These are phyloP conservation scores for Cosmia trapezina DNA, from an alignment of 2,888 invertebrate species.

Conservation along the genomic window DNA sequence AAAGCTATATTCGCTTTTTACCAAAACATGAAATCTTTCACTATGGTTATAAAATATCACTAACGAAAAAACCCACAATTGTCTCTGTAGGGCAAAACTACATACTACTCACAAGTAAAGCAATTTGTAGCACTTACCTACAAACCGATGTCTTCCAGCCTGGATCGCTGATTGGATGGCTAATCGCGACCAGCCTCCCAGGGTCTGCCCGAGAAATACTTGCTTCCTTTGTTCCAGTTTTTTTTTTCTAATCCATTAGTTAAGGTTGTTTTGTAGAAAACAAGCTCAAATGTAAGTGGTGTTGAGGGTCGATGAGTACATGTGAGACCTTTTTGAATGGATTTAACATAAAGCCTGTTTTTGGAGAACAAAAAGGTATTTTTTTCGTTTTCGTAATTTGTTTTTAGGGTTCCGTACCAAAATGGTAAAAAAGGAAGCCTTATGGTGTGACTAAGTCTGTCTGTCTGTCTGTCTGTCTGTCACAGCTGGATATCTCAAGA, in stretches of 20 bases:
- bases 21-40: background rate
- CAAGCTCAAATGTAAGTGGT: conserved; percentile 43
- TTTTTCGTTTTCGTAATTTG: background rate
- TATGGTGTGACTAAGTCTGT: too few species aligned
- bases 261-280: conserved; percentile 45
- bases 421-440: too few species aligned
- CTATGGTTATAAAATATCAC: background rate
- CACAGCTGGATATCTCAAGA: too few species aligned
- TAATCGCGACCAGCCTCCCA: conserved; percentile 44
- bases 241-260: conserved; percentile 62
- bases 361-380: background rate
- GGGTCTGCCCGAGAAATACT: conserved; percentile 5
- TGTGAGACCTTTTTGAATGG: conserved; percentile 11
- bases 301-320: conserved; percentile 20
- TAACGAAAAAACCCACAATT: background rate
- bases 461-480: too few species aligned
- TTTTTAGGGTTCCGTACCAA: too few species aligned
- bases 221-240: conserved; percentile 44
- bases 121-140: conserved; percentile 44
- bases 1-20: background rate
- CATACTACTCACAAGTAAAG: conserved; percentile 22
- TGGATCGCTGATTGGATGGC: conserved; percentile 56
- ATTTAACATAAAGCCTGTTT: conserved; percentile 3
- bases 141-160: conserved; percentile 41
- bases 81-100: background rate